A percentile compares a stretch with the other conserved stretches of the same genome.
Conservation (phyloP, 2,888 invertebrate species). For the Petrolisthes cinctipes region DNA sequence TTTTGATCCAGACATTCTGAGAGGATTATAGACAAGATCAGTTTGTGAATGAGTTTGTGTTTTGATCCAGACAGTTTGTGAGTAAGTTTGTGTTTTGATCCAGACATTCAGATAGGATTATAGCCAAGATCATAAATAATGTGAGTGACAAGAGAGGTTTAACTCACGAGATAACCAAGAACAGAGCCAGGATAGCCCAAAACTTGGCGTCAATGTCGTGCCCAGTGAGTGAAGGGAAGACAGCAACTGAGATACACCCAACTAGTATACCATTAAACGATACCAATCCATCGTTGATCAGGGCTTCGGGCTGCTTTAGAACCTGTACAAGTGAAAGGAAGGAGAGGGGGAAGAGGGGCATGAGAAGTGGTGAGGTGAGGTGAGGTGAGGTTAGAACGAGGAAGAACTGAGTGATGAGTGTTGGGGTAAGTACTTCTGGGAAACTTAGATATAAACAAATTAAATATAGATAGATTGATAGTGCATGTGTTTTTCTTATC, state of each 20-base stretch:
- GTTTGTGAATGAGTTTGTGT: too few species aligned
- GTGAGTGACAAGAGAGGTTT: not conserved
- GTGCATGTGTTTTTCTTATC: too few species aligned
- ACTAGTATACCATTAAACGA: constrained; percentile 56
- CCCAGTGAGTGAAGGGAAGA: constrained; percentile 47
- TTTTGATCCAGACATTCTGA: too few species aligned
- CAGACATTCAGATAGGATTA: not conserved
- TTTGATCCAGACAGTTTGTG: too few species aligned
- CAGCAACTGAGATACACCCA: constrained; percentile 51
- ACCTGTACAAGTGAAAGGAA: constrained; percentile 9
- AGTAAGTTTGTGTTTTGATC: not conserved
- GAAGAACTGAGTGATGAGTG: too few species aligned
- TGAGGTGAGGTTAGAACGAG: too few species aligned
- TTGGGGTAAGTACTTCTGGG: too few species aligned
- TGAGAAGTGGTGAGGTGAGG: not conserved
- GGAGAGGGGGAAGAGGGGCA: not conserved
- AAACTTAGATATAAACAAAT: too few species aligned
- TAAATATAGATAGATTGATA: too few species aligned
- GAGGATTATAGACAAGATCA: too few species aligned
- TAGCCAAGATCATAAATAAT: not conserved
- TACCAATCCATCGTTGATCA: constrained; percentile 51
- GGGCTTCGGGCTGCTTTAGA: constrained; percentile 36
- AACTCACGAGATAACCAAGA: constrained; percentile 48
- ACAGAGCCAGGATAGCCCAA: constrained; percentile 26
- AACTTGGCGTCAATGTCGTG: constrained; percentile 11